These are phyloP conservation scores for Nyctibius grandis DNA, from an alignment of 2,797 vertebrate genomes.

Conservation along the genomic window DNA sequence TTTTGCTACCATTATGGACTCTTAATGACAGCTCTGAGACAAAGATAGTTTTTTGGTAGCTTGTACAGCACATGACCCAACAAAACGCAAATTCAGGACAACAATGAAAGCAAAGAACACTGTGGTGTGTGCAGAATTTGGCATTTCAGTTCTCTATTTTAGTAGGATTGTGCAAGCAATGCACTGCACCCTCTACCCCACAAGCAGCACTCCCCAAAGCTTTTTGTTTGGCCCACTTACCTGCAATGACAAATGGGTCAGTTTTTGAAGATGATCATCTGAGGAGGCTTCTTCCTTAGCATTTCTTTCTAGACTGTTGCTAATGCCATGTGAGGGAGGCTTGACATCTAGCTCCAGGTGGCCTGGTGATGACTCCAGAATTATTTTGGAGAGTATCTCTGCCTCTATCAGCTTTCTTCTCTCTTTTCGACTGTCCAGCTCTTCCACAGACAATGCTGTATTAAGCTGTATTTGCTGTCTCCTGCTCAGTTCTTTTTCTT, in stretches of 20 bases:
- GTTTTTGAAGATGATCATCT: not conserved
- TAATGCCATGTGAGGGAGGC: not conserved
- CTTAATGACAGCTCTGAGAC: not conserved
- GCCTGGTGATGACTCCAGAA: not conserved
- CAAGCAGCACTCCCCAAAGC: not conserved
- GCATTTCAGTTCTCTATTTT: not conserved
- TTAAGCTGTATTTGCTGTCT: not conserved
- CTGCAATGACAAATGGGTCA: conserved; percentile 14
- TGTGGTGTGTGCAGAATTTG: not conserved
- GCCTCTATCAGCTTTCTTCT: conserved; percentile 64
- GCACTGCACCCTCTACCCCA: too few species aligned
- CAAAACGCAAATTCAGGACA: not conserved
- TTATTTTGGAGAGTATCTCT: conserved; percentile 60
- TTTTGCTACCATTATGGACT: not conserved
- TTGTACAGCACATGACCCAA: not conserved
- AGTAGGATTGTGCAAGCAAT: not conserved
- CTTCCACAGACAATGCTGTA: not conserved
- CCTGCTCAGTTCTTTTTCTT: not conserved
- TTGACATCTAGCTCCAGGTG: not conserved
- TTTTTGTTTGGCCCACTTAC: not conserved
- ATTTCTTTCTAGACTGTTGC: not conserved
- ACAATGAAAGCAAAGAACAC: not conserved
- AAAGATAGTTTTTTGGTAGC: not conserved
- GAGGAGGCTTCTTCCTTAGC: not conserved
- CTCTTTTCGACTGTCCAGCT: conserved; percentile 9